Conservation (phyloP, 2,888 invertebrate genomes). For the Dryococelus australis region DNA sequence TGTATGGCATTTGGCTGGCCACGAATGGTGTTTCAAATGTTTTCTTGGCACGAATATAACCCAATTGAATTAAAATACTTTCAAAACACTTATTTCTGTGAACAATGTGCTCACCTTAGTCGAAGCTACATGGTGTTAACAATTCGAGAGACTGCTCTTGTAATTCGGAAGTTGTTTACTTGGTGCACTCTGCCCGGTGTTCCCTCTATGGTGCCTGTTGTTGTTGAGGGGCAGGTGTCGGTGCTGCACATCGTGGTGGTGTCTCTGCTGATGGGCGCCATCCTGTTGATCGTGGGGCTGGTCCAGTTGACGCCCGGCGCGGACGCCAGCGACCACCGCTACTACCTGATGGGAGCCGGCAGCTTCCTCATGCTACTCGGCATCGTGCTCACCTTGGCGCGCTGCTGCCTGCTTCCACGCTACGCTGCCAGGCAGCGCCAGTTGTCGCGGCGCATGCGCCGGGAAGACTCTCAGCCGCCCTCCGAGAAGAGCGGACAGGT, state of each 20-base stretch:
- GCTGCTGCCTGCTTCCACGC: slow-evolving; percentile 66
- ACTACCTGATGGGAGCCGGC: slow-evolving; percentile 69
- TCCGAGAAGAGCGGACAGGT: background rate
- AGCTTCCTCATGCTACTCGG: slow-evolving; percentile 70
- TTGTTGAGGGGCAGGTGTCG: slow-evolving; percentile 64
- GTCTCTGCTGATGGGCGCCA: slow-evolving; percentile 75
- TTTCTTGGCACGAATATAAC: too few relatives aligned
- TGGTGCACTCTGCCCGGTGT: too few relatives aligned
- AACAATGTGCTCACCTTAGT: too few relatives aligned
- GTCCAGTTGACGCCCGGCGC: slow-evolving; percentile 80
- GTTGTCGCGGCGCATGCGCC: slow-evolving; percentile 34
- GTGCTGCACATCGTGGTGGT: slow-evolving; percentile 78
- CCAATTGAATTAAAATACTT: too few relatives aligned
- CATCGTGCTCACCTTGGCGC: slow-evolving; percentile 69
- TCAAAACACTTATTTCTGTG: too few relatives aligned
- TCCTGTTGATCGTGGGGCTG: slow-evolving; percentile 76
- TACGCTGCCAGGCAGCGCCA: slow-evolving; percentile 24
- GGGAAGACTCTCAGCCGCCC: background rate
- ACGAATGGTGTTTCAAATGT: too few relatives aligned
- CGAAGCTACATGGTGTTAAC: too few relatives aligned
- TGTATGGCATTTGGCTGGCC: too few relatives aligned
- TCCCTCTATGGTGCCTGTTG: too few relatives aligned
- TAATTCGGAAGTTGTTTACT: too few relatives aligned
- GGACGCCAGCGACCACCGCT: slow-evolving; percentile 77
- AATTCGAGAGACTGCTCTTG: too few relatives aligned